These are phyloP conservation scores for Stylophora pistillata DNA, from an alignment of 64 coral and sea anemone genomes.

Conservation along the genomic window DNA sequence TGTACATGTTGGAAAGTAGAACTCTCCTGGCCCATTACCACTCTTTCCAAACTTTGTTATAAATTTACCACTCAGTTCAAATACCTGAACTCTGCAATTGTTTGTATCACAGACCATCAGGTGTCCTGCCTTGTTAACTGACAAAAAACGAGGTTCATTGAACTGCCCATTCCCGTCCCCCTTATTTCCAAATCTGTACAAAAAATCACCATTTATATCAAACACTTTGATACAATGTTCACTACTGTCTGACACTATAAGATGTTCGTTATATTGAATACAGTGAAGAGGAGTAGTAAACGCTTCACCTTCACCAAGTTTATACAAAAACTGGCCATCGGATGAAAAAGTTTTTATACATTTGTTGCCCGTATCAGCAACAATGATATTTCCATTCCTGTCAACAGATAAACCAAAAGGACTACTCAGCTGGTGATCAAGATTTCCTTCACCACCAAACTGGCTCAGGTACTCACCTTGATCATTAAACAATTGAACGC, in stretches of 20 bases:
- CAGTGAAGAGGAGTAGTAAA: background rate
- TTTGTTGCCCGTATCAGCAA: background rate
- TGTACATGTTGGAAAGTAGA: conserved; percentile 27
- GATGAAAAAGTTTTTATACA: background rate
- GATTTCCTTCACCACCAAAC: conserved; percentile 6
- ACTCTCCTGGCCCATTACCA: conserved; percentile 56
- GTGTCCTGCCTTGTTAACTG: conserved; percentile 41
- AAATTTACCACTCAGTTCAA: conserved; percentile 48
- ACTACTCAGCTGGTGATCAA: background rate
- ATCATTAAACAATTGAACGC: conserved; percentile 5
- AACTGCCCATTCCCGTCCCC: conserved; percentile 10
- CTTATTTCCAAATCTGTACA: conserved; percentile 45
- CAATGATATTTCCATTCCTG: background rate
- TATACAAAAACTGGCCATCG: background rate
- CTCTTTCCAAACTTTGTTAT: conserved; percentile 63
- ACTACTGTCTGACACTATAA: background rate
- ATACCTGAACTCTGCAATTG: conserved; percentile 68
- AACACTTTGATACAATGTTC: conserved; percentile 50
- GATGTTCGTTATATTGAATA: background rate
- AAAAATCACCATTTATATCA: conserved; percentile 45
- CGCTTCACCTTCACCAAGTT: background rate
- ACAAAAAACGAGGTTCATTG: conserved; percentile 44
- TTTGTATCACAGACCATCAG: conserved; percentile 47
- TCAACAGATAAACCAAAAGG: background rate
- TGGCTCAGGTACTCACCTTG: background rate